These are phyloP conservation scores for Lasioglossum villosulum DNA, from an alignment of 2,888 invertebrate species.

Conservation along the genomic window DNA sequence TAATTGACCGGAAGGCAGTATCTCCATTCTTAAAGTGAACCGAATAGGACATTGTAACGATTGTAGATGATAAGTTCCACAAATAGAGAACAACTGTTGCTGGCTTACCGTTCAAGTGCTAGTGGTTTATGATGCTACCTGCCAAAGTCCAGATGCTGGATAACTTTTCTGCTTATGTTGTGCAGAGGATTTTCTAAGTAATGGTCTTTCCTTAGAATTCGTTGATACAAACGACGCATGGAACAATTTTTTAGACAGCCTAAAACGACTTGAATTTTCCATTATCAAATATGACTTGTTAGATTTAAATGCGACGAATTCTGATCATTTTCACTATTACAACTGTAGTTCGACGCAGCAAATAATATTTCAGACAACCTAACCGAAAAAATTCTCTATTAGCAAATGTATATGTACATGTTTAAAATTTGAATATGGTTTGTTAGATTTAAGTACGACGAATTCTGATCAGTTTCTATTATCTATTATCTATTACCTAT, in stretches of 20 bases:
- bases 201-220: background rate
- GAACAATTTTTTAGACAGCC: background rate
- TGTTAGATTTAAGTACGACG: too few species aligned
- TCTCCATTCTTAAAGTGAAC: background rate
- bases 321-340: too few species aligned
- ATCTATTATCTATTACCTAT: too few species aligned
- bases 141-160: conserved; percentile 9
- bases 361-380: too few species aligned
- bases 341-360: too few species aligned
- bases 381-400: too few species aligned
- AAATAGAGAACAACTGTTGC: background rate
- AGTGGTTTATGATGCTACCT: conserved; percentile 9
- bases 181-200: conserved; percentile 1
- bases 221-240: background rate
- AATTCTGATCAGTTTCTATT: too few species aligned
- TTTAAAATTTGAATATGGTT: too few species aligned
- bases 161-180: conserved; percentile 12
- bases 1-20: background rate
- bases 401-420: too few species aligned
- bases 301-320: background rate
- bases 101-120: conserved; percentile 5
- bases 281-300: background rate
- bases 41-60: background rate
- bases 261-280: background rate
- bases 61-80: conserved; percentile 7